A percentile compares a stretch with the other conserved stretches of the same genome.
These are phyloP conservation scores for Meteorus colon DNA, from an alignment of 2,888 invertebrate genomes.

Conservation along the genomic window DNA sequence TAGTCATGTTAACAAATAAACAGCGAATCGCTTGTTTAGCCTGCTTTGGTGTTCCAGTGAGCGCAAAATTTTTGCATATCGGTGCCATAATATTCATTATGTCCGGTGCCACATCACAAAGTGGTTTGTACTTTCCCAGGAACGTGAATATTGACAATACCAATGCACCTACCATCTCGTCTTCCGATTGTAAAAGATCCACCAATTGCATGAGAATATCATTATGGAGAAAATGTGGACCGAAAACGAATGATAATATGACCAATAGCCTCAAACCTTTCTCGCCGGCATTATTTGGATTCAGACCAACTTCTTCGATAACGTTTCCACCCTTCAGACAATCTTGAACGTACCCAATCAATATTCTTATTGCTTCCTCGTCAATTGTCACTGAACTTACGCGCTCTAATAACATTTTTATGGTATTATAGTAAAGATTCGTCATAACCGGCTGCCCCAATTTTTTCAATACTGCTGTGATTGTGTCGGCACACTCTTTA, in stretches of 20 bases:
- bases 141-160: conserved; percentile 89
- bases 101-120: conserved; percentile 85
- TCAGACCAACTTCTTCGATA: conserved; percentile 85
- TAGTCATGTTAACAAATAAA: conserved; percentile 87
- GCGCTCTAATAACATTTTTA: conserved; percentile 95
- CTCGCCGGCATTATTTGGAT: conserved; percentile 88
- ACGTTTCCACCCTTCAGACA: conserved; percentile 83
- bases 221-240: conserved; percentile 92
- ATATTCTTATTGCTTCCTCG: conserved; percentile 86
- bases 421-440: conserved; percentile 95
- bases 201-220: conserved; percentile 87
- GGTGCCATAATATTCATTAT: conserved; percentile 87
- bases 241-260: conserved; percentile 93
- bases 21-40: conserved; percentile 97
- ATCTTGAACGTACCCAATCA: conserved; percentile 78
- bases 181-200: conserved; percentile 85
- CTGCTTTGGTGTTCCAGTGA: conserved; percentile 93
- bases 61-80: conserved; percentile 90
- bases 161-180: conserved; percentile 86
- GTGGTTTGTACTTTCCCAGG: conserved; percentile 89
- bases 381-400: conserved; percentile 98
- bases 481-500: conserved; percentile 94
- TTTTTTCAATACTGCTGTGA: conserved; percentile 88
- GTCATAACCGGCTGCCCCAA: conserved; percentile 96
- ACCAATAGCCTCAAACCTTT: conserved; percentile 91